A percentile compares a stretch with the other conserved stretches of the same genome.
Conservation (phyloP, 64 coral and sea anemone species). For the Pocillopora verrucosa region DNA sequence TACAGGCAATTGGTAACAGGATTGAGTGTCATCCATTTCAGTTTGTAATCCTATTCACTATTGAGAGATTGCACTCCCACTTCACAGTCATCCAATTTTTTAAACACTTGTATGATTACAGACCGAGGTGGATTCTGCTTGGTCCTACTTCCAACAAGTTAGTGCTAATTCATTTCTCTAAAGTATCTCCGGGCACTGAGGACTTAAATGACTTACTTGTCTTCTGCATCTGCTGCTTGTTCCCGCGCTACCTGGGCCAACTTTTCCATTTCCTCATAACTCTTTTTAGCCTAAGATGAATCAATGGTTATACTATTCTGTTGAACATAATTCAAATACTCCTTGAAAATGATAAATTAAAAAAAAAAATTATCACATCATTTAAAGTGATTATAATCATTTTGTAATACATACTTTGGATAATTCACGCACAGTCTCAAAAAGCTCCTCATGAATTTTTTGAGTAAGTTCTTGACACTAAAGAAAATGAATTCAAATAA, state of each 20-base stretch:
- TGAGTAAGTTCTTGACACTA: constrained; percentile 83
- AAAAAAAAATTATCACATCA: neutral
- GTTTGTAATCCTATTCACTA: too few relatives aligned
- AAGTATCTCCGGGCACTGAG: neutral
- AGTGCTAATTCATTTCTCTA: neutral
- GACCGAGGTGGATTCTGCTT: neutral
- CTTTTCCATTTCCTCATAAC: constrained; percentile 83
- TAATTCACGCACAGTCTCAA: constrained; percentile 88
- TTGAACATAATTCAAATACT: neutral
- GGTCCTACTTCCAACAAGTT: too few relatives aligned
- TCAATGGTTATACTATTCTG: too few relatives aligned
- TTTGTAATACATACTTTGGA: constrained; percentile 53
- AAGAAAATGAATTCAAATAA: constrained; percentile 10
- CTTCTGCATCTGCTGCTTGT: constrained; percentile 92
- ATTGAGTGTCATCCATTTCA: too few relatives aligned
- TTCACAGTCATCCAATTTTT: too few relatives aligned
- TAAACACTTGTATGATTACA: too few relatives aligned
- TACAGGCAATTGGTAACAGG: too few relatives aligned
- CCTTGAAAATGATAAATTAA: neutral
- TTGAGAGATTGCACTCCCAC: too few relatives aligned
- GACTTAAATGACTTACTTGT: constrained; percentile 68
- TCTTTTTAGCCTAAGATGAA: constrained; percentile 70
- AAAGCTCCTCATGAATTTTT: constrained; percentile 90
- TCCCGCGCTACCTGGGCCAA: constrained; percentile 77
- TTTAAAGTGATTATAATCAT: neutral